Evolutionary conservation across 1,140 invertebrate genomes (phyloP), one percentile per base, ranked within the genome.

Genomic region (Formica selysi): DNA sequence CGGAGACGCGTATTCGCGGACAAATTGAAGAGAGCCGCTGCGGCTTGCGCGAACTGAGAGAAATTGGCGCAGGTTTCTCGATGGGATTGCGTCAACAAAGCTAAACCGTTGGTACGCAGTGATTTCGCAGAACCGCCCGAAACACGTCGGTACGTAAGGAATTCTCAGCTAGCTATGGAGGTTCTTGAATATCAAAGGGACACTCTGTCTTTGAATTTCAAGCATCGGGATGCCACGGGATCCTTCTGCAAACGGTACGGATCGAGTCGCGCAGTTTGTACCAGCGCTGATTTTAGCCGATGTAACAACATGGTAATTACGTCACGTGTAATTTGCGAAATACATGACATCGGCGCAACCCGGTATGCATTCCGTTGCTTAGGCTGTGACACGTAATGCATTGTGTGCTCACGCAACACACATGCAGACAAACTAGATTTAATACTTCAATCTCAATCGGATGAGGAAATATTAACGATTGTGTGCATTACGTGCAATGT

Each of bases 141-240:
- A 83, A 79, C 74, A 86, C 74, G 83, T 70, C 38, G 74, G 61
- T 67, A 86, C 57, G 68, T 84, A 83, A 86, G 79, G 79, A 86
- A 84, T 86, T 83, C 85, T 36, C 22, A 64, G 67, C 32, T 29
- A 29, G 57, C 65, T 61, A 48, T 70, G 78, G 36, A 38, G 78
- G 76, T 68, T 86, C 85, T 84, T 62, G 65, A 83, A 84, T 86
- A 84, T 84, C 85, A 86, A 86, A 86, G 79, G 85, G 67, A 74
- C 76, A 71, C 79, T 70, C 68, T 65, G 79, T 86, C 85, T 81
- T 81, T 86, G 85, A 86, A 86, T 86, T 86, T 84, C 65, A 57
- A 74, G 76, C 32, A 51, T 71, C 61, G 76, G 67, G 68, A 84
- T 86, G 70, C 85, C 79, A 67, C 22, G 38, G 32, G 70, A 81